Evolutionary conservation across 2,888 invertebrate species (phyloP).

Genomic region (Bhutanitis thaidina): DNA sequence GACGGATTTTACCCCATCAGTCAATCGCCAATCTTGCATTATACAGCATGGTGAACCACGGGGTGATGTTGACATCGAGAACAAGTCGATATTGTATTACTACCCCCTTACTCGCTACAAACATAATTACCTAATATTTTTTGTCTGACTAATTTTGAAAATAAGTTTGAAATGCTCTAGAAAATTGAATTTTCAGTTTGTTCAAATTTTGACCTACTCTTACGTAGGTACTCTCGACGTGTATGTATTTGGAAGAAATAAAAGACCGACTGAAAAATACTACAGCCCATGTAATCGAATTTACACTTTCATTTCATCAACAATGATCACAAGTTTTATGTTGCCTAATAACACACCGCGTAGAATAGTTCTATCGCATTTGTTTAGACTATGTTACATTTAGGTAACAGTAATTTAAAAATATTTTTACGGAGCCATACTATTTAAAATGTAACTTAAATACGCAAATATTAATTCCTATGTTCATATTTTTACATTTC

Average conservation of each 20-base stretch:
- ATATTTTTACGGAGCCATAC: constrained; percentile 65
- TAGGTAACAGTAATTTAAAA: constrained; percentile 56
- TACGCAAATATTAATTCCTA: constrained; percentile 74
- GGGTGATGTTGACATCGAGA: too few species aligned
- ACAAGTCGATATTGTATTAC: too few species aligned
- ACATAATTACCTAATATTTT: too few species aligned
- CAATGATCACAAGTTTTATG: constrained; percentile 75
- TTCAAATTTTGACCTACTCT: too few species aligned
- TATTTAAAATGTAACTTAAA: constrained; percentile 56
- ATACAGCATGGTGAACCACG: too few species aligned
- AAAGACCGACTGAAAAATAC: constrained; percentile 60
- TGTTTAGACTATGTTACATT: constrained; percentile 50
- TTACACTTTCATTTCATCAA: constrained; percentile 76
- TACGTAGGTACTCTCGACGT: too few species aligned
- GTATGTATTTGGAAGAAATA: not conserved
- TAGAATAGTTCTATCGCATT: constrained; percentile 67
- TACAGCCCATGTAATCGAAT: constrained; percentile 79
- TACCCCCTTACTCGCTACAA: too few species aligned
- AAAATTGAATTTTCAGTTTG: too few species aligned
- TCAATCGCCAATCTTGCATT: too few species aligned
- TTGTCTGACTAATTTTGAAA: too few species aligned
- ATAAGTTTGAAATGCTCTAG: too few species aligned
- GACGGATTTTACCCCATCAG: too few species aligned
- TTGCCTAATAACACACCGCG: constrained; percentile 71
- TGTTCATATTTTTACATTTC: constrained; percentile 48